Conservation (phyloP, 2,113 vertebrate genomes). For the Anoura caudifer region DNA sequence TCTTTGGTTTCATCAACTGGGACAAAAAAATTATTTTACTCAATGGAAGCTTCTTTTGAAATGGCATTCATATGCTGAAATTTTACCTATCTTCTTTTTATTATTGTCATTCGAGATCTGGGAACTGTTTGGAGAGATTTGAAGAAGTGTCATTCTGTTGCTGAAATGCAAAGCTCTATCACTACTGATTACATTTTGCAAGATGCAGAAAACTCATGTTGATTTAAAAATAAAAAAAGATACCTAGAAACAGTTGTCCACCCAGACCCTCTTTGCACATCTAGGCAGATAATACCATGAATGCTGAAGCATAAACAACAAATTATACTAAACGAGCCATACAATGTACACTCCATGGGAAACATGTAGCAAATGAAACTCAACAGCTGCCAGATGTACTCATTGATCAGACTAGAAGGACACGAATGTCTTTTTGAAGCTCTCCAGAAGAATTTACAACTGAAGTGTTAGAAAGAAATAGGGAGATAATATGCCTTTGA, state of each 20-base stretch:
- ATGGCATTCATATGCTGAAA: not conserved
- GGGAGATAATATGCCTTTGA: not conserved
- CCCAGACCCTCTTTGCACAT: not conserved
- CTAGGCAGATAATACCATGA: not conserved
- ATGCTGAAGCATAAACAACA: not conserved
- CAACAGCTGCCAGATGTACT: conserved; percentile 17
- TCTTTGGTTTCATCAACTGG: not conserved
- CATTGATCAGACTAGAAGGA: conserved; percentile 25
- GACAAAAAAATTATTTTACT: not conserved
- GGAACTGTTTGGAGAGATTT: not conserved
- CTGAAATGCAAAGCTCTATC: not conserved
- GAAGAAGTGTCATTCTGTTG: not conserved
- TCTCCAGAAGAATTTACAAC: not conserved
- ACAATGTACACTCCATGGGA: not conserved
- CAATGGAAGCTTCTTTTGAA: not conserved
- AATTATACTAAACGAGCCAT: conserved; percentile 39
- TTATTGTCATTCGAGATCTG: not conserved
- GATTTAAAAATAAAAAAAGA: not conserved
- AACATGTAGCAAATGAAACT: not conserved
- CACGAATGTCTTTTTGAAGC: not conserved
- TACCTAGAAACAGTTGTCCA: not conserved
- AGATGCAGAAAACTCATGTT: not conserved
- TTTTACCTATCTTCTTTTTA: not conserved
- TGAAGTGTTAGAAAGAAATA: conserved; percentile 7
- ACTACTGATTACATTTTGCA: not conserved